These are phyloP conservation scores for Bothrops jararaca DNA, from an alignment of 2,113 vertebrate genomes.

Conservation along the genomic window DNA sequence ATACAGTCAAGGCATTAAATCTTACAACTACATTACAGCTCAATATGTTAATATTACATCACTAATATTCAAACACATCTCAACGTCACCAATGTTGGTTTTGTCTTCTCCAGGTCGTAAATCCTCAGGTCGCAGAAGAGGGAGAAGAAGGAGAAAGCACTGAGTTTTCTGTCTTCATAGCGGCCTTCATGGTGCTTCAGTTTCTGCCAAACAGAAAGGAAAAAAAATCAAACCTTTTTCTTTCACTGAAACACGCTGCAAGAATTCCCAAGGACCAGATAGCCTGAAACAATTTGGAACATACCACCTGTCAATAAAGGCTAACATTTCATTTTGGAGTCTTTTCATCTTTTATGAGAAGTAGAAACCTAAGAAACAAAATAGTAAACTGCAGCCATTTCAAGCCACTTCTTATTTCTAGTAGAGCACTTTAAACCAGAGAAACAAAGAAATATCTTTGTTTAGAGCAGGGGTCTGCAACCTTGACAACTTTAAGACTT, in stretches of 20 bases:
- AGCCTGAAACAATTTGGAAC: conserved; percentile 8
- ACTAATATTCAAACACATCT: neutral
- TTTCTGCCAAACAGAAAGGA: neutral
- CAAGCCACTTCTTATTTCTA: neutral
- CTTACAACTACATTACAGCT: too few relatives aligned
- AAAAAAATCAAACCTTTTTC: neutral
- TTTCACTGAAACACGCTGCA: neutral
- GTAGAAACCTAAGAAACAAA: neutral
- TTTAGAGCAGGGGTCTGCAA: too few relatives aligned
- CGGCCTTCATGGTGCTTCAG: neutral
- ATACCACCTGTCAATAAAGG: conserved; percentile 17
- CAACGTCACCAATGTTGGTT: neutral
- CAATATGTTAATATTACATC: neutral
- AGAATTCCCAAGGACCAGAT: neutral
- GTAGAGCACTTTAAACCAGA: neutral
- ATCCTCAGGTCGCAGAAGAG: neutral
- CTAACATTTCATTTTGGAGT: conserved; percentile 8
- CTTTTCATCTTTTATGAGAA: neutral
- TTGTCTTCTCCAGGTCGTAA: neutral
- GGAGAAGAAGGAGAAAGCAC: neutral
- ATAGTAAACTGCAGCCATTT: neutral
- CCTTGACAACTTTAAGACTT: too few relatives aligned
- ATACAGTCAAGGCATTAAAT: neutral
- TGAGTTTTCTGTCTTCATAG: neutral
- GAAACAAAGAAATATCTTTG: neutral